Evolutionary conservation across 1,140 invertebrate species (phyloP).

Genomic region (Drosophila repletoides): DNA sequence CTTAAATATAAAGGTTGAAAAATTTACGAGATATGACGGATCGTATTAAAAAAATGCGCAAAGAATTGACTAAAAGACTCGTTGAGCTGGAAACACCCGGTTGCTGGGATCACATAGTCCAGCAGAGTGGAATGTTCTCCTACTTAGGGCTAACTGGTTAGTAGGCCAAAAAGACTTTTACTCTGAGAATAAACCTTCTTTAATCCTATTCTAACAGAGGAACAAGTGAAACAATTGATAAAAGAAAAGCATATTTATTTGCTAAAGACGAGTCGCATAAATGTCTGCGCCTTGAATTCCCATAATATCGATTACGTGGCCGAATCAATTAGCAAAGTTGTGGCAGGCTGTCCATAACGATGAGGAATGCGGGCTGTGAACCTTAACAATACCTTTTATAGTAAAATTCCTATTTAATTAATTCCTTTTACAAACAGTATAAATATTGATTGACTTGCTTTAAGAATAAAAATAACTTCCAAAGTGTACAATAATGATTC

Average conservation of each 20-base stretch:
- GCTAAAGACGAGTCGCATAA: slow-evolving; percentile 98
- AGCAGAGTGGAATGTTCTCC: slow-evolving; percentile 99
- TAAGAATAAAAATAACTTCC: too few species aligned
- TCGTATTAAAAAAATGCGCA: slow-evolving; percentile 95
- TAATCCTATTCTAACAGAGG: neutral
- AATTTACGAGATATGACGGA: slow-evolving; percentile 93
- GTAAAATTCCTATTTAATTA: too few species aligned
- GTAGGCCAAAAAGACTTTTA: neutral
- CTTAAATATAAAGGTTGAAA: slow-evolving; percentile 4
- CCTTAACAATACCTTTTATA: too few species aligned
- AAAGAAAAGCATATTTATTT: slow-evolving; percentile 84
- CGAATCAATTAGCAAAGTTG: slow-evolving; percentile 93
- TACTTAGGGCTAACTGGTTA: slow-evolving; percentile 93
- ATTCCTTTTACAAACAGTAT: too few species aligned
- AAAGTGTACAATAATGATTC: too few species aligned
- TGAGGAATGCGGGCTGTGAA: neutral
- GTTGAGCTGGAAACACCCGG: slow-evolving; percentile 91
- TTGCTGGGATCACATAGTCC: slow-evolving; percentile 97
- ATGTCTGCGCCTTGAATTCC: slow-evolving; percentile 96
- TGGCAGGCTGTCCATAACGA: slow-evolving; percentile 83
- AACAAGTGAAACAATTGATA: slow-evolving; percentile 9
- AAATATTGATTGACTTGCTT: too few species aligned
- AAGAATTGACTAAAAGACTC: slow-evolving; percentile 89
- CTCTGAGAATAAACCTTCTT: too few species aligned
- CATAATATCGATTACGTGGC: slow-evolving; percentile 97